Percentiles rank a stretch among this genome's conserved stretches.
Conservation (phyloP, 2,113 vertebrate species). For the Oncorhynchus clarkii region DNA sequence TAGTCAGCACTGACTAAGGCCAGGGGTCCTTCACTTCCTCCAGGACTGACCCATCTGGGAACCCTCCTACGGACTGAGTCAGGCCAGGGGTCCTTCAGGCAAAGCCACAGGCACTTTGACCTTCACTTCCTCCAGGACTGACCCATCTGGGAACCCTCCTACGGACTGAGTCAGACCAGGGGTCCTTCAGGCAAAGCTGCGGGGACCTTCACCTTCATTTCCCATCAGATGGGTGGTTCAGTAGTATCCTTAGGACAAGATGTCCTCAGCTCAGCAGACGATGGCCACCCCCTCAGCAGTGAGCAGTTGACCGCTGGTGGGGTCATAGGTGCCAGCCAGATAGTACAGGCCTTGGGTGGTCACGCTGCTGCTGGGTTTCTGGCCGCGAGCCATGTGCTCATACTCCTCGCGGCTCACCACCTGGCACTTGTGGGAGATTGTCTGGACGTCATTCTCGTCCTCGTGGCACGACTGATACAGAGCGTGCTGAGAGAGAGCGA, state of each 20-base stretch:
- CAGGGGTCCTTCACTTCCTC: constrained; percentile 12
- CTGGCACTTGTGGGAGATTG: constrained; percentile 98
- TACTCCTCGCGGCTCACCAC: constrained; percentile 92
- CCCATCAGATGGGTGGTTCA: constrained; percentile 52
- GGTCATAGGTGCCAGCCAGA: constrained; percentile 95
- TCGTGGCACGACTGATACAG: constrained; percentile 96
- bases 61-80: too few species aligned
- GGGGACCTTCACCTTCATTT: constrained; percentile 16
- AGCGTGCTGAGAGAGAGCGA: constrained; percentile 84
- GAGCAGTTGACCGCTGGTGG: constrained; percentile 87
- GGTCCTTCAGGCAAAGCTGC: constrained; percentile 1
- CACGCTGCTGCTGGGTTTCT: constrained; percentile 77
- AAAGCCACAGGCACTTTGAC: constrained; percentile 25
- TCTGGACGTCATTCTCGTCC: constrained; percentile 97
- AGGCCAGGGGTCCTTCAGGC: constrained; percentile 15
- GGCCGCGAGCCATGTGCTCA: constrained; percentile 83
- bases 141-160: too few species aligned
- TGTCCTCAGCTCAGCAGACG: constrained; percentile 73
- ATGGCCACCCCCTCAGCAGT: constrained; percentile 88
- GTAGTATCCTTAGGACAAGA: constrained; percentile 18
- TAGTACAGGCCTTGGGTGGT: constrained; percentile 88
- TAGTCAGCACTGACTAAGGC: constrained; percentile 4
- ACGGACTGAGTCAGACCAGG: neutral
- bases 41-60: too few species aligned
- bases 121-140: too few species aligned